Evolutionary conservation across 2,113 vertebrate species (phyloP).

Genomic region (Xenopus tropicalis): DNA sequence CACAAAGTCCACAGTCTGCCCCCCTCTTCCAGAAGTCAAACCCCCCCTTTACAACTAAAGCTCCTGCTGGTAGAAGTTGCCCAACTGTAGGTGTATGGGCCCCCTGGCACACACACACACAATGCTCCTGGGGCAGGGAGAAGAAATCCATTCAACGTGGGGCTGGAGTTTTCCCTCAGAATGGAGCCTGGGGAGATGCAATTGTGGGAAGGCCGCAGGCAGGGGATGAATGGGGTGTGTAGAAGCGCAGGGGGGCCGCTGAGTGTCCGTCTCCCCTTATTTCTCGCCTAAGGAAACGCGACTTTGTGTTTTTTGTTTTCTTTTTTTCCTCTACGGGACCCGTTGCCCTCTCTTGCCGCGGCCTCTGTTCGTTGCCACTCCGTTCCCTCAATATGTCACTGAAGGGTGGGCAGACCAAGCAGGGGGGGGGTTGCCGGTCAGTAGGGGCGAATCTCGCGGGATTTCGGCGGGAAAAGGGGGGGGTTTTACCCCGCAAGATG

Average conservation of each 20-base stretch:
- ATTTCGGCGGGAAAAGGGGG: slow-evolving; percentile 13
- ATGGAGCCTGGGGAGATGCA: background rate
- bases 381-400: background rate
- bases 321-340: background rate
- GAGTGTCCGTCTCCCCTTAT: too few relatives aligned
- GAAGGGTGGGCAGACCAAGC: background rate
- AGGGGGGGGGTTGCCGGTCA: background rate
- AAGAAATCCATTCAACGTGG: too few relatives aligned
- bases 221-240: background rate
- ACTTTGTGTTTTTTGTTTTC: too few relatives aligned
- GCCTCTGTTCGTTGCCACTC: background rate
- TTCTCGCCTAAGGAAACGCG: too few relatives aligned
- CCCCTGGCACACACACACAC: too few relatives aligned
- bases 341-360: slow-evolving; percentile 1
- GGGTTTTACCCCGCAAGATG: background rate
- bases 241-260: too few relatives aligned
- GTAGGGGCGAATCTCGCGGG: background rate
- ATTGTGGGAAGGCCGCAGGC: background rate
- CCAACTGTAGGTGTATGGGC: too few relatives aligned
- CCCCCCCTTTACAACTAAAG: too few relatives aligned
- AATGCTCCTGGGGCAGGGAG: too few relatives aligned
- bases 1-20: too few relatives aligned
- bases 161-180: background rate
- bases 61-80: too few relatives aligned
- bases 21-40: too few relatives aligned